A percentile compares a stretch with the other conserved stretches of the same genome.
These are phyloP conservation scores for Eucriotettix oculatus DNA, from an alignment of 2,888 invertebrate species.

Conservation along the genomic window DNA sequence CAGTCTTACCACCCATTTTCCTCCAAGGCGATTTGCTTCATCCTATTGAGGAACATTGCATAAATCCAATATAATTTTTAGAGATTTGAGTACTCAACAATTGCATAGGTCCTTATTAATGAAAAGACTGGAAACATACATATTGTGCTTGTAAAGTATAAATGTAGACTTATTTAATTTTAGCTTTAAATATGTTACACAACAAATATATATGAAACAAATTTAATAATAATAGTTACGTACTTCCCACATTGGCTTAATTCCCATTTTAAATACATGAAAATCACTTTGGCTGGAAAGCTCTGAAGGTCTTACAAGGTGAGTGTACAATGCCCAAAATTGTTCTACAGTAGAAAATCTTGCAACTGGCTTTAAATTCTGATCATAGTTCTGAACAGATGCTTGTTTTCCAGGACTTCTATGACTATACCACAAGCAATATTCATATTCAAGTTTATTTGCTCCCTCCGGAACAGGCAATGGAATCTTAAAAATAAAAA, in stretches of 20 bases:
- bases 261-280: conserved; percentile 94
- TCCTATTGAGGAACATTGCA: conserved; percentile 34
- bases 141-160: no score
- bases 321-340: conserved; percentile 93
- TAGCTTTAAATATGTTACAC: no score
- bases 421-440: conserved; percentile 80
- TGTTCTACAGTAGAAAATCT: conserved; percentile 87
- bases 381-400: conserved; percentile 40
- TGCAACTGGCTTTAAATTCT: conserved; percentile 77
- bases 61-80: neutral
- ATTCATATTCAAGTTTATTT: conserved; percentile 83
- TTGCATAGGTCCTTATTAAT: neutral
- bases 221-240: conserved; percentile 12
- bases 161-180: no score
- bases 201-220: no score
- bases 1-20: conserved; percentile 93
- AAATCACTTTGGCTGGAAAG: conserved; percentile 83
- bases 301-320: conserved; percentile 77
- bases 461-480: conserved; percentile 65
- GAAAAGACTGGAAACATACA: no score
- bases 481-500: conserved; percentile 38
- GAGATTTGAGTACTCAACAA: neutral
- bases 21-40: conserved; percentile 86
- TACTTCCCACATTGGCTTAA: conserved; percentile 98
- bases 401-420: conserved; percentile 39